Evolutionary conservation across 1,140 invertebrate species (phyloP).

Genomic region (Pararge aegeria): DNA sequence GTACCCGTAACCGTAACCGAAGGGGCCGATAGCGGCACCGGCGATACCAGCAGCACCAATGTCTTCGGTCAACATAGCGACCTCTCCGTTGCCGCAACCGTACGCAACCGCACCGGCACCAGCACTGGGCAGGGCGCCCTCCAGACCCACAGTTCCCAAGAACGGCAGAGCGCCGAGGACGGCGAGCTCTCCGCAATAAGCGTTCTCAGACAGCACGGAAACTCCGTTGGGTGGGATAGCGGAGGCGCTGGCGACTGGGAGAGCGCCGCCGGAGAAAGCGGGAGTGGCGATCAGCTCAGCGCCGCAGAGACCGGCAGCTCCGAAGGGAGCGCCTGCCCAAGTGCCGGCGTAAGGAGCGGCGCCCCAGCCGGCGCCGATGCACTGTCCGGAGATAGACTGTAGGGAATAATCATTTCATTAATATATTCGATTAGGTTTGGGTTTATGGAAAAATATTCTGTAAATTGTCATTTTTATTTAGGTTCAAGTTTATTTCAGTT

Average conservation of each 20-base stretch:
- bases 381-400: neutral
- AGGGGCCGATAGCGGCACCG: slow-evolving; percentile 8
- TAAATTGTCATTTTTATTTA: no score
- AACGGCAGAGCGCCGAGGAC: neutral
- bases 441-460: no score
- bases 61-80: slow-evolving; percentile 39
- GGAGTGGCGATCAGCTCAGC: no score
- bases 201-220: slow-evolving; percentile 40
- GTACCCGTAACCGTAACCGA: slow-evolving; percentile 9
- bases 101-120: slow-evolving; percentile 41
- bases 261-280: slow-evolving; percentile 30
- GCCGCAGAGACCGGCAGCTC: neutral
- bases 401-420: no score
- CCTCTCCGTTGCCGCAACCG: slow-evolving; percentile 39
- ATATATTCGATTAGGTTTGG: neutral
- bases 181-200: slow-evolving; percentile 14
- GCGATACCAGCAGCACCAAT: slow-evolving; percentile 11
- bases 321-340: neutral
- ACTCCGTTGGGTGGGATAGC: slow-evolving; percentile 43
- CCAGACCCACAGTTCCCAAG: slow-evolving; percentile 6
- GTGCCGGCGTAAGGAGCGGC: neutral
- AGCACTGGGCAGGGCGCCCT: slow-evolving; percentile 22
- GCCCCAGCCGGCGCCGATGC: slow-evolving; percentile 4
- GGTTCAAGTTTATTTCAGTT: no score
- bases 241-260: slow-evolving; percentile 39